Evolutionary conservation across 1,140 invertebrate genomes (phyloP), one percentile per base, ranked within the genome.

Genomic region (Rhopalosiphum maidis): DNA sequence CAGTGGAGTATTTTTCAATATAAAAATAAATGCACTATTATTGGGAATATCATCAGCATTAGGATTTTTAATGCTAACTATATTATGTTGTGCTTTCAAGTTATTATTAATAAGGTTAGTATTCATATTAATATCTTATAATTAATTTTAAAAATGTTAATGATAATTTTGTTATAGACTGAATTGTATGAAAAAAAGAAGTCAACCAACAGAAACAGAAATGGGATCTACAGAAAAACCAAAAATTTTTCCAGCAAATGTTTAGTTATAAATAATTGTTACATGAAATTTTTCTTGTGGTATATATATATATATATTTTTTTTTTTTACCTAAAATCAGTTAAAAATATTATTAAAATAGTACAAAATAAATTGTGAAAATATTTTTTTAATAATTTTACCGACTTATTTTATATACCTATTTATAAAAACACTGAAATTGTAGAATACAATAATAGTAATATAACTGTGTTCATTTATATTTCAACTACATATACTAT

Each of bases 21-120:
- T 98, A 46, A 97, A 98, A 95, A 97, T 99, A 82, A 96, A 97
- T 93, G 98, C 98, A 95, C 96, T 99, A 87, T 94, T 98, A 35
- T 97, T 98, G 93, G 98, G 98, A 54, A 96, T 97, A 23, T 96
- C 97, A 41, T 96, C 97, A 94, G 98, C 98, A 21, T 96, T 96
- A 25, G 96, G 96, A 85, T 99, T 99, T 95, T 96, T 99, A 43
- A 95, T 97, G 55, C 94, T 98, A 77, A 98, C 98, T 0, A 95
- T 98, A 30, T 94, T 98, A 83, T 95, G 98, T 51, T 98, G 98
- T 95, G 96, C 97, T 6, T 94, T 98, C 90, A 96, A 96, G 88
- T 96, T 96, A 94, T 95, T 98, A 93, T 96, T 98, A 91, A 94
- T 96, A 94, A 97, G 96, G 97, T 98, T 95, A 96, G 96, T 90